phyloP scores from a whole-genome alignment of 1,140 invertebrate genomes.

The Galleria mellonella region DNA sequence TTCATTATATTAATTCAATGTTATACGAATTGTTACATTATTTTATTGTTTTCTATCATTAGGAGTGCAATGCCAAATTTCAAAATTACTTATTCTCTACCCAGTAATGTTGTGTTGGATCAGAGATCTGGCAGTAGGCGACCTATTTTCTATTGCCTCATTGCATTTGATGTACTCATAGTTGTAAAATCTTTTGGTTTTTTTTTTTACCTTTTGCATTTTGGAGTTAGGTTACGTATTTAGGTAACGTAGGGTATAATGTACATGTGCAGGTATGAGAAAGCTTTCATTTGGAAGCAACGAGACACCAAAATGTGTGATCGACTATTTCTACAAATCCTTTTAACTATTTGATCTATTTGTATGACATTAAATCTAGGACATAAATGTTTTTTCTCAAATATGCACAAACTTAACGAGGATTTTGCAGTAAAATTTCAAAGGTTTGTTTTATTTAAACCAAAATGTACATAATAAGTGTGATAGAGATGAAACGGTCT shows the following conservation, averaged over 20 bases:
- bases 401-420: constrained; percentile 70
- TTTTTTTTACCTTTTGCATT: constrained; percentile 54
- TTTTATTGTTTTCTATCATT: constrained; percentile 10
- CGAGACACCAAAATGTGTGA: constrained; percentile 51
- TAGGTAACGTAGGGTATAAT: constrained; percentile 17
- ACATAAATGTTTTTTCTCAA: constrained; percentile 63
- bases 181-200: constrained; percentile 28
- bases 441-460: constrained; percentile 72
- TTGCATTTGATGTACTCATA: constrained; percentile 23
- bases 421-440: constrained; percentile 59
- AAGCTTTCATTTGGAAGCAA: constrained; percentile 31
- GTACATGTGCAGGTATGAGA: constrained; percentile 24
- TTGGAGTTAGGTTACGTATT: constrained; percentile 37
- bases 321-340: constrained; percentile 43
- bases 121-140: neutral
- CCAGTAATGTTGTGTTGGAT: constrained; percentile 1
- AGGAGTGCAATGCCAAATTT: constrained; percentile 20
- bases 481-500: constrained; percentile 73
- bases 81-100: constrained; percentile 8
- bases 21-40: constrained; percentile 14
- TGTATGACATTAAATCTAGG: constrained; percentile 58
- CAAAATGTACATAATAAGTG: constrained; percentile 72
- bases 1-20: too few relatives aligned
- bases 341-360: constrained; percentile 41
- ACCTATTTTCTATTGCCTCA: constrained; percentile 7